Evolutionary conservation across 1,140 invertebrate species (phyloP).

Genomic region (Drosophila bifasciata): DNA sequence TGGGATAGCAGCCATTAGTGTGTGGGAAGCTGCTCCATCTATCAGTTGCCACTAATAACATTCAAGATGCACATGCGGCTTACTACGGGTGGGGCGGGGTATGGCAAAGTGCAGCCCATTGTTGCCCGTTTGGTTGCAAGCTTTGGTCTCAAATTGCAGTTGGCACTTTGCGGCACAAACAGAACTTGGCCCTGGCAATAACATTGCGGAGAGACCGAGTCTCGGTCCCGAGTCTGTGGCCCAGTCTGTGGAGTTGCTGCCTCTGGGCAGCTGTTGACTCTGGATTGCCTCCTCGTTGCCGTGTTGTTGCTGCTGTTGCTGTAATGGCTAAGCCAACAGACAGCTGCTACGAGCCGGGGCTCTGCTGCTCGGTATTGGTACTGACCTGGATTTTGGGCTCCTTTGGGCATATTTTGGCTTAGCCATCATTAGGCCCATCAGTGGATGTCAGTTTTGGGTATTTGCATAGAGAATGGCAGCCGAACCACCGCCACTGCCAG

Average conservation of each 20-base stretch:
- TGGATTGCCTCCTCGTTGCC: conserved; percentile 32
- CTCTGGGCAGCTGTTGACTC: conserved; percentile 25
- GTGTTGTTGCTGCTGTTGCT: conserved; percentile 21
- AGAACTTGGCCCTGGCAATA: conserved; percentile 45
- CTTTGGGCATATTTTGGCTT: conserved; percentile 43
- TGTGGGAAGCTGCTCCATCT: conserved; percentile 16
- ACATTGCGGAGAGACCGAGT: conserved; percentile 6
- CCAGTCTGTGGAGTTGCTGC: conserved; percentile 3
- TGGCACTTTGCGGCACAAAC: conserved; percentile 63
- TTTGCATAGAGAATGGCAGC: too few species aligned
- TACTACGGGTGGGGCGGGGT: neutral
- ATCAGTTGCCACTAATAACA: conserved; percentile 74
- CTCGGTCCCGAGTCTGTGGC: neutral
- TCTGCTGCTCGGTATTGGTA: too few species aligned
- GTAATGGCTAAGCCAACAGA: conserved; percentile 56
- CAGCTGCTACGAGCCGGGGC: conserved; percentile 18
- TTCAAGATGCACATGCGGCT: conserved; percentile 54
- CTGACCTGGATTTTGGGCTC: conserved; percentile 25
- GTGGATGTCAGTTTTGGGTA: conserved; percentile 4
- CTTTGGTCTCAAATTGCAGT: conserved; percentile 48
- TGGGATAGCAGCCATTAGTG: conserved; percentile 32
- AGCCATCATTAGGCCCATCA: conserved; percentile 46
- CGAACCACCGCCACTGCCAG: too few species aligned
- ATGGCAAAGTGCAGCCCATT: neutral
- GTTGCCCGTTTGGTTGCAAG: conserved; percentile 3